Evolutionary conservation across 2,797 vertebrate species (phyloP).

Genomic region (Phylloscopus collybita): DNA sequence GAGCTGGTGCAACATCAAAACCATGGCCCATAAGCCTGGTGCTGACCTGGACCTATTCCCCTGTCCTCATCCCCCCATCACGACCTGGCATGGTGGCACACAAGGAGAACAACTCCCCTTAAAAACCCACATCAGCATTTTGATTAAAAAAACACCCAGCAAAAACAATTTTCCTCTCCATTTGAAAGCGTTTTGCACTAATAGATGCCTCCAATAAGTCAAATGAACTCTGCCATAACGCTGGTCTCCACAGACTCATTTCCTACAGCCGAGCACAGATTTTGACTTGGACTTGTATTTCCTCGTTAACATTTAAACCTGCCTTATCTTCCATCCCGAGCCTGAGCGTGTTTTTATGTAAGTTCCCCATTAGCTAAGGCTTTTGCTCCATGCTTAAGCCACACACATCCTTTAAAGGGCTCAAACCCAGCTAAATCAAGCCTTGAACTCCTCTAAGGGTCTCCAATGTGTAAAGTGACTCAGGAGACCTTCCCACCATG

Average conservation of each 20-base stretch:
- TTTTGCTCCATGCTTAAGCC: not conserved
- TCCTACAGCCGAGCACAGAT: not conserved
- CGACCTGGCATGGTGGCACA: not conserved
- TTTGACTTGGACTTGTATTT: constrained; percentile 23
- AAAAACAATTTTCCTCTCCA: constrained; percentile 26
- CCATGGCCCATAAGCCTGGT: rapidly evolving
- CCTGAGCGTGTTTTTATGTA: constrained; percentile 20
- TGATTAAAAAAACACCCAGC: not conserved
- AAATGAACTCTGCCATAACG: constrained; percentile 34
- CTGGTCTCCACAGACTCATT: constrained; percentile 27
- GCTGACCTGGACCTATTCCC: not conserved
- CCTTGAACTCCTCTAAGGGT: not conserved
- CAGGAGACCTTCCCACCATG: not conserved
- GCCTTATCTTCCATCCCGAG: not conserved
- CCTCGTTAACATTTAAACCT: constrained; percentile 51
- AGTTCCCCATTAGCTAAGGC: not conserved
- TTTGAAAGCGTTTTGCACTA: constrained; percentile 28
- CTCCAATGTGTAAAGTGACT: not conserved
- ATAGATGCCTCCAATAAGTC: not conserved
- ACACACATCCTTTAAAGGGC: not conserved
- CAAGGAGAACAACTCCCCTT: not conserved
- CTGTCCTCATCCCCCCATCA: rapidly evolving
- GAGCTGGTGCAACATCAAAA: not conserved
- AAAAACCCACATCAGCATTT: not conserved
- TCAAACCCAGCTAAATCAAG: not conserved